Evolutionary conservation across 2,113 vertebrate genomes (phyloP).

Genomic region (Eretmochelys imbricata): DNA sequence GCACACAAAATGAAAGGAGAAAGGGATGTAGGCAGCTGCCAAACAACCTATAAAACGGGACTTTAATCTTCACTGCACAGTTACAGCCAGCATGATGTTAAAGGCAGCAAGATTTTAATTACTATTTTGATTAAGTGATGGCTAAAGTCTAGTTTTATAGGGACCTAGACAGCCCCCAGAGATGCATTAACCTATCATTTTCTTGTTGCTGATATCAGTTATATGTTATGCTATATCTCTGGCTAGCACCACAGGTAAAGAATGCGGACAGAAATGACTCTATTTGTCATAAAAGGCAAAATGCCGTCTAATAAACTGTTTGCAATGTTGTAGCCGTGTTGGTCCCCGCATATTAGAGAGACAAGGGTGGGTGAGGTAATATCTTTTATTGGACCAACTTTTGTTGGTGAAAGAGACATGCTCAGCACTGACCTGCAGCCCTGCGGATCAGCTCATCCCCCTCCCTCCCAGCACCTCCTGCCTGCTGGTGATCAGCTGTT

Average conservation of each 20-base stretch:
- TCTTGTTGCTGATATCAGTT: not conserved
- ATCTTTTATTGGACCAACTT: not conserved
- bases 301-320: not conserved
- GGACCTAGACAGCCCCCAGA: not conserved
- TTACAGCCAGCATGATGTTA: not conserved
- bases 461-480: no score
- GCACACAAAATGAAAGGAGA: not conserved
- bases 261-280: accelerated
- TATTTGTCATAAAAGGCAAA: not conserved
- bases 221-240: not conserved
- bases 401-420: not conserved
- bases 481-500: no score
- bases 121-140: not conserved
- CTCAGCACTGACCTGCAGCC: no score
- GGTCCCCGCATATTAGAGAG: not conserved
- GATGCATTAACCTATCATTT: not conserved
- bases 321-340: not conserved
- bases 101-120: not conserved
- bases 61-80: not conserved
- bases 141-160: not conserved
- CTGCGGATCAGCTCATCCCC: no score
- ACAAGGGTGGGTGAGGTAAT: not conserved
- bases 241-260: accelerated
- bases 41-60: not conserved
- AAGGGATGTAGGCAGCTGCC: not conserved